Conservation (phyloP, 1,140 invertebrate species). For the Papilio glaucus region DNA sequence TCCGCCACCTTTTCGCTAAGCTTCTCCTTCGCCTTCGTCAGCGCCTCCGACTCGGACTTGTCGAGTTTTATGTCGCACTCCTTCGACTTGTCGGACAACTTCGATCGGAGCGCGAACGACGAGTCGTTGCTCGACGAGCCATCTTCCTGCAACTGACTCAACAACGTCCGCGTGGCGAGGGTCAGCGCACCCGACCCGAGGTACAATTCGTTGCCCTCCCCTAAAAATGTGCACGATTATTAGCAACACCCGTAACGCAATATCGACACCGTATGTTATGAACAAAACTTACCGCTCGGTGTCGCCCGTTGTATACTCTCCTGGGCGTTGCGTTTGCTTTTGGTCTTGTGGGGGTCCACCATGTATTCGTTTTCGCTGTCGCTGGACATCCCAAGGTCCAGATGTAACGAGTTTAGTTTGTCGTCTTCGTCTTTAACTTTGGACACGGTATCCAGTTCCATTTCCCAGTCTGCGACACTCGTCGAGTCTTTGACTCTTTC, state of each 20-base stretch:
- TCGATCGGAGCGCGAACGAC: conserved; percentile 74
- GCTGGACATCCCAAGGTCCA: conserved; percentile 82
- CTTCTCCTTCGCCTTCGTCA: conserved; percentile 76
- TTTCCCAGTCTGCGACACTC: conserved; percentile 84
- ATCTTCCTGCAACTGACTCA: conserved; percentile 81
- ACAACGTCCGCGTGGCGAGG: conserved; percentile 73
- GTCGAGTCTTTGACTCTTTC: conserved; percentile 67
- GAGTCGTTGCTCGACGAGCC: conserved; percentile 82
- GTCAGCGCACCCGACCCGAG: conserved; percentile 64
- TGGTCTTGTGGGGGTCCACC: conserved; percentile 57
- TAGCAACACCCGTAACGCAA: conserved; percentile 27
- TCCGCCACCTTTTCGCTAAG: conserved; percentile 75
- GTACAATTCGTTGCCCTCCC: conserved; percentile 71
- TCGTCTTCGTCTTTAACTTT: conserved; percentile 74
- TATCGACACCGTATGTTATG: conserved; percentile 36
- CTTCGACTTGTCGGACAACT: conserved; percentile 55
- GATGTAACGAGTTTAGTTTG: conserved; percentile 75
- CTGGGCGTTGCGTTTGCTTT: conserved; percentile 60
- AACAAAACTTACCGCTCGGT: conserved; percentile 65
- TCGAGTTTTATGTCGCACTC: conserved; percentile 59
- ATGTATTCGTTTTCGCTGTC: conserved; percentile 79
- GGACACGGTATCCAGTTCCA: conserved; percentile 83
- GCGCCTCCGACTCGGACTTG: conserved; percentile 68
- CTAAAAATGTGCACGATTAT: conserved; percentile 57
- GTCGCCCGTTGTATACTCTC: conserved; percentile 62